Evolutionary conservation across 1,140 invertebrate genomes (phyloP), one percentile per base, ranked within the genome.

Genomic region (Ceratina australensis): DNA sequence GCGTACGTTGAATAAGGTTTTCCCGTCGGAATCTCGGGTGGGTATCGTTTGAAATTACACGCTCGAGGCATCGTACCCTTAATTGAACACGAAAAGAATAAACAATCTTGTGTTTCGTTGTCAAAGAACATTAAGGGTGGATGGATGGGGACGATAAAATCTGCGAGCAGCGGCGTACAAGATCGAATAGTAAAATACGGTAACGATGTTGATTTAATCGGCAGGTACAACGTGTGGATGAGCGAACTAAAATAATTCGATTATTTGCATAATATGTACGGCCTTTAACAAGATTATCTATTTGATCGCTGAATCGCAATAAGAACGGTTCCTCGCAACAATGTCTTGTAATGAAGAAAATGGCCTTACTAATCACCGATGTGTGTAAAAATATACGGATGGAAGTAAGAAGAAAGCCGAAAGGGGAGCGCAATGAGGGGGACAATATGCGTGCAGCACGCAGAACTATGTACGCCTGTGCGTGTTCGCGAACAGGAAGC

Each of bases 391-490:
- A 83, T 84, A 79, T 64, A 71, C 10, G 66, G 47, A 22, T 63
- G 66, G 4, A 12, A n/a, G n/a, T n/a, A n/a, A n/a, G n/a, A 42
- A 20, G 33, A 67, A 69, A 65, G 59, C 18, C 54, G 13, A 65
- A 72, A 56, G 66, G 67, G 42, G 71, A 56, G 57, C 49, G 47
- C 28, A 28, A 72, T 52, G 49, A 54, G 66, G 73, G 72, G 85
- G 60, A 78, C 81, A 80, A 82, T 80, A 57, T 57, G 88, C 82
- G 84, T 85, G 87, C 76, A 77, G 81, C 89, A 90, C 88, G 89
- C 88, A 90, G 83, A 50, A 79, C 66, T 54, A 72, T 79, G 79
- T 50, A 26, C 63, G 64, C 66, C 24, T 75, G 61, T 80, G 84
- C 74, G 83, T 81, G 72, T 84, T 80, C 65, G 77, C 68, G 69